A percentile compares a stretch with the other conserved stretches of the same genome.
Evolutionary conservation across 2,113 vertebrate genomes (phyloP).

Genomic region (Brienomyrus brachyistius): DNA sequence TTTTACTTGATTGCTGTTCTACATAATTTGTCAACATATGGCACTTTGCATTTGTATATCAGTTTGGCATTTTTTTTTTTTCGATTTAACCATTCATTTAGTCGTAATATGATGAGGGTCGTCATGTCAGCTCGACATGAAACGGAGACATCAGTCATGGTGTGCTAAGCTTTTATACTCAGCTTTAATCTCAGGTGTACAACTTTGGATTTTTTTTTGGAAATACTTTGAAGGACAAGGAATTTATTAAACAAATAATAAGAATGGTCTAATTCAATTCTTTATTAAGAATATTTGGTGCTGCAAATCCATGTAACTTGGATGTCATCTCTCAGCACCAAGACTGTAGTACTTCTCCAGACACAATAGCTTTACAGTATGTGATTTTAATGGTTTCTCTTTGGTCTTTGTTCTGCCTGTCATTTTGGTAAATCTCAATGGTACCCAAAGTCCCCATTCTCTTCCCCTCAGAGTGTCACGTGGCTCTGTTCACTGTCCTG

Average conservation of each 20-base stretch:
- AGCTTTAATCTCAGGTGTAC: not conserved
- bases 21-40: not conserved
- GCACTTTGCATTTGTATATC: not conserved
- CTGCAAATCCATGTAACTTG: not conserved
- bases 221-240: not conserved
- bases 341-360: not conserved
- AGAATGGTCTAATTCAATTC: not conserved
- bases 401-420: not conserved
- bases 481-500: not conserved
- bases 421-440: not conserved
- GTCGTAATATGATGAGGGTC: not conserved
- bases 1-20: not conserved
- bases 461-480: not conserved
- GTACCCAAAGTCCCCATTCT: not conserved
- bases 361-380: not conserved
- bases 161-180: not conserved
- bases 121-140: not conserved
- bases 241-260: not conserved
- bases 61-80: not conserved
- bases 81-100: not conserved
- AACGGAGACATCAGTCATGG: not conserved
- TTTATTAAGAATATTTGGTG: not conserved
- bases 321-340: not conserved
- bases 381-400: not conserved
- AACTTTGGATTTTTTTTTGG: not conserved